A percentile compares a stretch with the other conserved stretches of the same genome.
Evolutionary conservation across 30 jellyfish, hydroid and myxozoan genomes (phyloP).

Genomic region (Aurelia sp.): DNA sequence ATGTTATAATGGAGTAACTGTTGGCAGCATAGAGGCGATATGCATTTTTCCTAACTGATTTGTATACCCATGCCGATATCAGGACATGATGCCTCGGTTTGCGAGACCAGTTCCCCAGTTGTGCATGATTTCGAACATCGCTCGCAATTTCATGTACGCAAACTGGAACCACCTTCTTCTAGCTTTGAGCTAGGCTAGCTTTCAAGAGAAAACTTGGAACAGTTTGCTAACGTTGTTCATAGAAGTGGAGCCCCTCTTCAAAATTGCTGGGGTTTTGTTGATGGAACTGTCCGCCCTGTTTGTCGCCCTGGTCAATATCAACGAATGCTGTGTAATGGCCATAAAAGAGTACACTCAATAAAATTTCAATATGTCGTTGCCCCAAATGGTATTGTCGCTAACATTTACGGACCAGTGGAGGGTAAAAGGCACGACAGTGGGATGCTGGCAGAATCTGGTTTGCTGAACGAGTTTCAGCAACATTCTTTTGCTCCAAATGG

Average conservation of each 20-base stretch:
- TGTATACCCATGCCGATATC: conserved; percentile 63
- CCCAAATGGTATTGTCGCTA: conserved; percentile 62
- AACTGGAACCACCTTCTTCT: conserved; percentile 32
- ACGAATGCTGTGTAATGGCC: conserved; percentile 65
- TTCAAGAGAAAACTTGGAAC: background rate
- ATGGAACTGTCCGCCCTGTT: conserved; percentile 76
- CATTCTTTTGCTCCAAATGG: background rate
- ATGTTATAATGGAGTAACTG: conserved; percentile 49
- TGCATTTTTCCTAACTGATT: conserved; percentile 31
- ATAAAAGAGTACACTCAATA: conserved; percentile 65
- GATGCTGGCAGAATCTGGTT: conserved; percentile 25
- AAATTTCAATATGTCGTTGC: conserved; percentile 58
- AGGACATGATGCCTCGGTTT: conserved; percentile 46
- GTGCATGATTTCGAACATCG: conserved; percentile 21
- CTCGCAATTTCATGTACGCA: background rate
- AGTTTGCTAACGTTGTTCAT: conserved; percentile 8
- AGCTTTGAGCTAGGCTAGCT: conserved; percentile 48
- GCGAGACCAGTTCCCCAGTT: conserved; percentile 60
- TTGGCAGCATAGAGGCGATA: conserved; percentile 21
- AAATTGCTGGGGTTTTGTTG: conserved; percentile 44
- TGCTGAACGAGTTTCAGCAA: background rate
- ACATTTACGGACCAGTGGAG: conserved; percentile 21
- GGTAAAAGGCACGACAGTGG: conserved; percentile 32
- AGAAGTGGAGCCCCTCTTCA: conserved; percentile 1
- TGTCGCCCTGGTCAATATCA: conserved; percentile 65